Conservation (phyloP, 1,140 invertebrate genomes). For the Penaeus japonicus region DNA sequence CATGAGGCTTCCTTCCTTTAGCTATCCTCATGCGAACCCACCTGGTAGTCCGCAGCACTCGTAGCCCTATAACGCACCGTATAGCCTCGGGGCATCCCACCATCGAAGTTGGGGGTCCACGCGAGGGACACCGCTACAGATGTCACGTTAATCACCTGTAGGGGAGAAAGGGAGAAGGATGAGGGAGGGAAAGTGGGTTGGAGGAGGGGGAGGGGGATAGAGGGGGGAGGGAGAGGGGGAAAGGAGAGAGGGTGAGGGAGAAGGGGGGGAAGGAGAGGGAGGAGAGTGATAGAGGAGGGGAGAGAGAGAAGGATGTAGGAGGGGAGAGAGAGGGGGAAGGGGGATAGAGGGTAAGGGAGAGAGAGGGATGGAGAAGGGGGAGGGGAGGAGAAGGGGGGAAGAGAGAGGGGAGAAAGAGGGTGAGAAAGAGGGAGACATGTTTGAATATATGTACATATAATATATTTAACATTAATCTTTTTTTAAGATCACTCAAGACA, state of each 20-base stretch:
- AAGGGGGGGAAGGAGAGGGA: background rate
- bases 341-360: background rate
- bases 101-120: constrained; percentile 95
- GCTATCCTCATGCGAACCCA: too few species aligned
- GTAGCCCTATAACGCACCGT: constrained; percentile 74
- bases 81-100: constrained; percentile 85
- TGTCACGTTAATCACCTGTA: constrained; percentile 83
- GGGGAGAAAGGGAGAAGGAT: constrained; percentile 29
- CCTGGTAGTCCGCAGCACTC: constrained; percentile 14
- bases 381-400: background rate
- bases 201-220: background rate
- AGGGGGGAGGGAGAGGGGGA: background rate
- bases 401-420: background rate
- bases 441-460: too few species aligned
- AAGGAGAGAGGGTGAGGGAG: background rate
- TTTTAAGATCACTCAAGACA: too few species aligned
- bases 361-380: background rate
- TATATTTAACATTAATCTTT: too few species aligned
- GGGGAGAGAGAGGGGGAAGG: background rate
- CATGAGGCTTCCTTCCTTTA: too few species aligned
- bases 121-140: constrained; percentile 84
- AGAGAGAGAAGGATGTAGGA: background rate
- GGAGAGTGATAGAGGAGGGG: background rate
- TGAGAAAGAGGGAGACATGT: too few species aligned
- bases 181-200: background rate